These are phyloP conservation scores for Macrosiphum euphorbiae DNA, from an alignment of 2,888 invertebrate species.

Conservation along the genomic window DNA sequence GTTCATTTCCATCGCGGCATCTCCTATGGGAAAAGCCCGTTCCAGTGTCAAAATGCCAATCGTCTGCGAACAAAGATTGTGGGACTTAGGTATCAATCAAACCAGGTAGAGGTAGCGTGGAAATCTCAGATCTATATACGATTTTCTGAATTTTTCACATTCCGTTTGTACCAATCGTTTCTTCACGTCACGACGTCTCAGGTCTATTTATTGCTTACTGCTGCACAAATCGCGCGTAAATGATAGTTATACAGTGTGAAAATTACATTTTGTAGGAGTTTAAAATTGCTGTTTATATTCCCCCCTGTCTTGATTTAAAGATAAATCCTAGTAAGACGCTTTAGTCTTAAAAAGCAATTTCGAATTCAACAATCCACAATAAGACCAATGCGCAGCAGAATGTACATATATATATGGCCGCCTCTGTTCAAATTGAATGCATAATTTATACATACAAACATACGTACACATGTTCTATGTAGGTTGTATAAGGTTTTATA, in stretches of 20 bases:
- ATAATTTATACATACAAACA: background rate
- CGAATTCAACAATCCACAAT: background rate
- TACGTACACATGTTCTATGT: background rate
- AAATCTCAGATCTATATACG: background rate
- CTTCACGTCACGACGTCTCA: background rate
- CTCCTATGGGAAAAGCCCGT: background rate
- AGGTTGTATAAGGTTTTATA: background rate
- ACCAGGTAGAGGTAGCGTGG: background rate
- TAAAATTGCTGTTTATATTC: background rate
- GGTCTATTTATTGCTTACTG: background rate
- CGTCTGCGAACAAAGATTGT: background rate
- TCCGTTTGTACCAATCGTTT: background rate
- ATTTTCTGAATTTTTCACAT: background rate
- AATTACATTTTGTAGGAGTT: background rate
- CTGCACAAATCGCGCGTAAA: background rate
- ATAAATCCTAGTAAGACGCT: background rate
- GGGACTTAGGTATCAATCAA: background rate
- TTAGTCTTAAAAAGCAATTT: background rate
- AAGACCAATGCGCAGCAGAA: background rate
- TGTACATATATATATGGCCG: background rate
- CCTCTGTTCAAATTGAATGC: background rate
- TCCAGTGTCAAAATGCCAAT: background rate
- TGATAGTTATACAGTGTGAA: background rate
- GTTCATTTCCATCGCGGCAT: background rate
- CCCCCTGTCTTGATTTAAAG: background rate